A percentile compares a stretch with the other conserved stretches of the same genome.
Conservation (phyloP, 2,888 invertebrate species). For the Lasioglossum leucozonium region DNA sequence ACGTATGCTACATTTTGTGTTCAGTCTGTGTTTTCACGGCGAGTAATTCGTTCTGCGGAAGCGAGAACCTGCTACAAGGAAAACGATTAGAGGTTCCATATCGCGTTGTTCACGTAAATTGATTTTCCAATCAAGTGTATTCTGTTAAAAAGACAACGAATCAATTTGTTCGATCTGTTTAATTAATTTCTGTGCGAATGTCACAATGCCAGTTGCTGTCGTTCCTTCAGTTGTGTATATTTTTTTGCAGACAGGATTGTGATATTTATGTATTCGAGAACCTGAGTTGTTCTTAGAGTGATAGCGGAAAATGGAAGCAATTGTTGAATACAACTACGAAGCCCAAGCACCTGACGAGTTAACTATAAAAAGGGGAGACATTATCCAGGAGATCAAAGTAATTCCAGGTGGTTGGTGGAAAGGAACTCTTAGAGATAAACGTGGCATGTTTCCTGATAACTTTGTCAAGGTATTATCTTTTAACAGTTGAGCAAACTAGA, state of each 20-base stretch:
- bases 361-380: slow-evolving; percentile 92
- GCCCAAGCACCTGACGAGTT: slow-evolving; percentile 95
- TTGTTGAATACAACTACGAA: slow-evolving; percentile 94
- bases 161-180: not conserved
- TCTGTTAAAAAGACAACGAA: slow-evolving; percentile 14
- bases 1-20: slow-evolving; percentile 65
- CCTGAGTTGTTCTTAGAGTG: slow-evolving; percentile 31
- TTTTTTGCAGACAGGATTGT: slow-evolving; percentile 68
- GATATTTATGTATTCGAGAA: slow-evolving; percentile 54
- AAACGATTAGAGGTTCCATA: slow-evolving; percentile 24
- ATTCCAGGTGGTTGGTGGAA: slow-evolving; percentile 96
- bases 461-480: slow-evolving; percentile 89
- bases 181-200: not conserved
- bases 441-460: slow-evolving; percentile 97
- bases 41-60: slow-evolving; percentile 21
- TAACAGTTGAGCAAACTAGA: not conserved
- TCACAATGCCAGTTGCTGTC: not conserved
- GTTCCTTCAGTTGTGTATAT: not conserved
- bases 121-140: not conserved
- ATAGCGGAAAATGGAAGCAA: slow-evolving; percentile 87
- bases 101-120: slow-evolving; percentile 18
- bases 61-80: slow-evolving; percentile 25
- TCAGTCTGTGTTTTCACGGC: slow-evolving; percentile 51
- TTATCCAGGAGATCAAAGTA: slow-evolving; percentile 91
- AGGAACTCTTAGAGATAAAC: slow-evolving; percentile 92